Evolutionary conservation across 2,888 invertebrate genomes (phyloP).

Genomic region (Lycophotia porphyrea): DNA sequence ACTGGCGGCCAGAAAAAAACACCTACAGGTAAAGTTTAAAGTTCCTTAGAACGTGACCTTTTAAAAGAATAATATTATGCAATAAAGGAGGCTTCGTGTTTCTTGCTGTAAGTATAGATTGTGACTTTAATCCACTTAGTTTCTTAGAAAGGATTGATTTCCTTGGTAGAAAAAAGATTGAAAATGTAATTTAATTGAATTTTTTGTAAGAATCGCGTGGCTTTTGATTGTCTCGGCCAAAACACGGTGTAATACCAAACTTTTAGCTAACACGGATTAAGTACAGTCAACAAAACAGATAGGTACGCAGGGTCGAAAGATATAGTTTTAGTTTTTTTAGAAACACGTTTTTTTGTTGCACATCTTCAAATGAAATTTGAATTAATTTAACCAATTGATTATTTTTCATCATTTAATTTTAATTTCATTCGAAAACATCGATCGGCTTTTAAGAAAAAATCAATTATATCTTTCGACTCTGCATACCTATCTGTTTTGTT

Average conservation of each 20-base stretch:
- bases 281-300: too few relatives aligned
- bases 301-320: too few relatives aligned
- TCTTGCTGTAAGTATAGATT: slow-evolving; percentile 6
- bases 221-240: not conserved
- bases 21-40: slow-evolving; percentile 34
- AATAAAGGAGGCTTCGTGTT: slow-evolving; percentile 11
- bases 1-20: slow-evolving; percentile 46
- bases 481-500: too few relatives aligned
- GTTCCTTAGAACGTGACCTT: slow-evolving; percentile 32
- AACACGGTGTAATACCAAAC: not conserved
- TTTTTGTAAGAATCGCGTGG: not conserved
- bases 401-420: too few relatives aligned
- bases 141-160: not conserved
- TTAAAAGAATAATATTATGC: slow-evolving; percentile 6
- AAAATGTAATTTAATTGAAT: slow-evolving; percentile 8
- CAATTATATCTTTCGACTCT: too few relatives aligned
- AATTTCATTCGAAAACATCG: too few relatives aligned
- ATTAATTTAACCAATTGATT: too few relatives aligned
- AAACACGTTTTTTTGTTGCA: too few relatives aligned
- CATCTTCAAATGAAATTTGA: too few relatives aligned
- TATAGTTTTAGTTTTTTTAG: too few relatives aligned
- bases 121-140: slow-evolving; percentile 11
- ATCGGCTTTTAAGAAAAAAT: too few relatives aligned
- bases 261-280: not conserved
- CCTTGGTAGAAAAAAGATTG: not conserved